Evolutionary conservation across 2,797 vertebrate species (phyloP), one percentile per base, ranked within the genome.

Genomic region (Sebastes jordani): DNA sequence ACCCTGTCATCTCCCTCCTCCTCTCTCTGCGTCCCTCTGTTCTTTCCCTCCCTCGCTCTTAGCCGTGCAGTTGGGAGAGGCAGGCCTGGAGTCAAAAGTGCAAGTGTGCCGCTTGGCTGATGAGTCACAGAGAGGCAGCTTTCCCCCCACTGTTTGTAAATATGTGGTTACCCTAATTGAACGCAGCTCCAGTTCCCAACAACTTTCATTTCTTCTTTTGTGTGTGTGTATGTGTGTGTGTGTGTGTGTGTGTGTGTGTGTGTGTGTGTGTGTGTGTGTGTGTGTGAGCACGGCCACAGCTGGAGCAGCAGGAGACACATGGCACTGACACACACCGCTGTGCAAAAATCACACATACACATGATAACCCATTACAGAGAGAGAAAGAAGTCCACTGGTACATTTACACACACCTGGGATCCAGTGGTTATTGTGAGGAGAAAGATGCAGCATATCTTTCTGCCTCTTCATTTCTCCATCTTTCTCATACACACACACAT

Each of bases 151-250:
- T 93, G 93, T 95, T 94, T 93, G 93, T 95, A 95, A 95, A 95
- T 95, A 94, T 95, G 94, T 91, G 94, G 94, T 94, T 91, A 83
- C 79, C 84, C 89, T 94, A 94, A 96, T 95, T 95, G 93, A 95
- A 94, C 62, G 65, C 94, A 95, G 94, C 88, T 94, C 84, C 80
- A 84, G 76, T 93, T 92, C 92, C 84, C 83, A 91, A 93, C 92
- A 93, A 92, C 91, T 94, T 94, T 94, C 88, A 91, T 91, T 92
- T 91, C 80, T 92, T 80, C 27, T 81, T 83, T 75, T 76, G 38
- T 52, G 63, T 29, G 36, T 52, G 23, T 20, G 25, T 49, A 3
- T 73, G 27, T 65, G 25, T 73, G 54, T 54, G 27, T 71, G 72
- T 49, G 36, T 71, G 64, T 25, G 68, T 73, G n/a, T 76, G 38